Evolutionary conservation across 2,797 vertebrate species (phyloP).

Genomic region (Mus minutoides): DNA sequence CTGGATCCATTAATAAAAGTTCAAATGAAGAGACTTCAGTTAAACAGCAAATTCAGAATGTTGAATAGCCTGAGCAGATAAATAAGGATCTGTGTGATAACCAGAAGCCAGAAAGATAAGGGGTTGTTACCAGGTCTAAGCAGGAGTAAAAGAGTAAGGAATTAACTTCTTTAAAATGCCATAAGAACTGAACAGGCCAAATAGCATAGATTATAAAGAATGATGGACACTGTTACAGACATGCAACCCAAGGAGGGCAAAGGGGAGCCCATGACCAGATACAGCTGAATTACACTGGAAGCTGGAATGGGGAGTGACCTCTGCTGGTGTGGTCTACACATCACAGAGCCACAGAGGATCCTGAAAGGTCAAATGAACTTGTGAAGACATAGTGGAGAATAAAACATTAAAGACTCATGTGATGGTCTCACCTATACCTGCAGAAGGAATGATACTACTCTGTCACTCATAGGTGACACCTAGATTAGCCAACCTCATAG

Average conservation of each 20-base stretch:
- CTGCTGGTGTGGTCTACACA: not conserved
- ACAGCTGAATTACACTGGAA: not conserved
- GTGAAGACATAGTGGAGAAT: not conserved
- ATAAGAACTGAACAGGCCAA: not conserved
- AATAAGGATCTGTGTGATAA: not conserved
- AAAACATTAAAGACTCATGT: not conserved
- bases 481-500: not conserved
- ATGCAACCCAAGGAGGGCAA: not conserved
- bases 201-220: not conserved
- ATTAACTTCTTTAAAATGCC: not conserved
- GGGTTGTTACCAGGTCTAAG: not conserved
- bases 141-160: not conserved
- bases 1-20: not conserved
- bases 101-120: not conserved
- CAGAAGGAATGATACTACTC: not conserved
- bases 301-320: not conserved
- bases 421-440: not conserved
- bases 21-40: not conserved
- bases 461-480: not conserved
- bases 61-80: not conserved
- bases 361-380: not conserved
- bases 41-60: not conserved
- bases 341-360: not conserved
- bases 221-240: not conserved
- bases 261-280: not conserved